A percentile compares a stretch with the other conserved stretches of the same genome.
Conservation (phyloP, 2,113 vertebrate species). For the Panthera leo region DNA sequence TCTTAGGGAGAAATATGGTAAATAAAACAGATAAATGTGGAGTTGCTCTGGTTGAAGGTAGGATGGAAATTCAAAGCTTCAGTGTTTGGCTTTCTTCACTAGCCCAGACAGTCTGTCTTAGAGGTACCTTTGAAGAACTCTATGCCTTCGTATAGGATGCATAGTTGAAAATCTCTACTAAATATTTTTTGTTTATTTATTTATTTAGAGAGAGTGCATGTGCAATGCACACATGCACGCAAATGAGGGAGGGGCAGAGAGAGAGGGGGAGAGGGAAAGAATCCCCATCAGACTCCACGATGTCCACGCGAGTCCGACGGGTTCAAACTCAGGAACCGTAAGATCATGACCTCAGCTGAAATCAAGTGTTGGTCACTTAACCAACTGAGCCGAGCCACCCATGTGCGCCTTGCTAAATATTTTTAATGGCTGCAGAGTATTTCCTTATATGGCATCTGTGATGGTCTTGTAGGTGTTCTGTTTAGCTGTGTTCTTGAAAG, state of each 20-base stretch:
- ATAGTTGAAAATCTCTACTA: slow-evolving; percentile 2
- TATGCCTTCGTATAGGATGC: neutral
- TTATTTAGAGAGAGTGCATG: too few species aligned
- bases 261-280: too few species aligned
- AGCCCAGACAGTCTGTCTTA: neutral
- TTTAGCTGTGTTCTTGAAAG: neutral
- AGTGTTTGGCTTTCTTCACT: neutral
- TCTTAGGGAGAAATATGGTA: neutral
- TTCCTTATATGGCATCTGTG: neutral
- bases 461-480: neutral
- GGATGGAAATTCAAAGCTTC: neutral
- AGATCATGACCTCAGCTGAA: too few species aligned
- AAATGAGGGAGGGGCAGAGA: too few species aligned
- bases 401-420: neutral
- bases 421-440: slow-evolving; percentile 18
- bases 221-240: too few species aligned
- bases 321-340: too few species aligned
- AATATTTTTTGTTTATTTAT: neutral
- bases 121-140: slow-evolving; percentile 14
- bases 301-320: too few species aligned
- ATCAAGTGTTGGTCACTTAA: too few species aligned
- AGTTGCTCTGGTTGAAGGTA: neutral
- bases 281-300: too few species aligned
- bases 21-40: neutral
- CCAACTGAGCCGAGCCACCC: too few species aligned